Evolutionary conservation across 2,113 vertebrate genomes (phyloP), one percentile per base, ranked within the genome.

Genomic region (Rhombomys opimus): DNA sequence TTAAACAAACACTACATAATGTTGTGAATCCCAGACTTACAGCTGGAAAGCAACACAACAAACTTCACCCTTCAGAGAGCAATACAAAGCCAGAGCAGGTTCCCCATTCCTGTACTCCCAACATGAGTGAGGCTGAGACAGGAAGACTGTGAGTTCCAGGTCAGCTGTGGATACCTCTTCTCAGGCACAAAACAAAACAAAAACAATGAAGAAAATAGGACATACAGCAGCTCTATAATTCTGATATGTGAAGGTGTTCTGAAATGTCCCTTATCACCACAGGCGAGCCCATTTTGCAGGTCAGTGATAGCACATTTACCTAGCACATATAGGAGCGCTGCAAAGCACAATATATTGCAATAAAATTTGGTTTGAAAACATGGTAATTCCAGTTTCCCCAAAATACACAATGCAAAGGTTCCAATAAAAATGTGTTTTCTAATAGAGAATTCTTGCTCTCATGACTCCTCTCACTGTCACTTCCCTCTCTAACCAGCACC

Each of bases 201-300:
- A 76, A 30, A 32, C 8, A 59, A 23, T 6, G 32, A 14, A 20
- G 4, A 23, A 63, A 17, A 41, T 27, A 38, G 35, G 35, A 68
- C 9, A 59, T 67, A 70, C 77, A 94, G 54, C 20, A 92, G 57
- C 59, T 11, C 9, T 23, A 73, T 32, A 96, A 93, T 94, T 94
- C 46, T 82, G 38, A 41, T 50, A 61, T 30, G 25, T 14, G 10
- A 65, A 85, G 46, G n/a, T 14, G 5, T 89, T 86, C 20, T 91
- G 52, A 89, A 93, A 50, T 73, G 81, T 7, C 46, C 22, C 3
- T 91, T 87, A 17, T 18, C 15, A 65, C 81, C 70, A 73, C n/a
- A 57, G 54, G 54, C 57, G 41, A 87, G n/a, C 13, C 23, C 12
- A 61, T 15, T 59, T 38, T 41, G 38, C 9, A 30, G 78, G 38